Base-by-base conservation (phyloP, 2,888 invertebrate species). In the Adineta ricciae region DNA sequence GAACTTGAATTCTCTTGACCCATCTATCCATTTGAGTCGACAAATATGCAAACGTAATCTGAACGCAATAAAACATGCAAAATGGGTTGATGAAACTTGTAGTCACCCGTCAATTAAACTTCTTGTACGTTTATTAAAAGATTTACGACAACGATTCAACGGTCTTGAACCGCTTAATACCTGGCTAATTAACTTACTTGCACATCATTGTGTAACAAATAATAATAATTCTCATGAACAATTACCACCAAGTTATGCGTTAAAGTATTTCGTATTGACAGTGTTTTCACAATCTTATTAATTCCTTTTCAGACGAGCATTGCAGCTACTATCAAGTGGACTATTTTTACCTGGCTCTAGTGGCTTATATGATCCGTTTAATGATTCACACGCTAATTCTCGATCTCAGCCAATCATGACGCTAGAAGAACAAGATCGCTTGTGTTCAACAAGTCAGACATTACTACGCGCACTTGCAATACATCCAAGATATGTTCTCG, bases 31-130 rank as follows among this genome's bases (percentile, higher is more conserved):
- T 89, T 90, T 94, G 88, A 93, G 93, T 86, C 92, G 92, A 27
- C 93, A 93, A 89, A 92, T 94, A 78, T 94, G 96, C 92, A 94
- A 94, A 90, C 94, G 95, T 85, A 96, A 97, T 90, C 91, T 97
- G 88, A 95, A 96, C 0, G 96, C 97, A 0, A 96, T 98, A 87
- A 93, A 97, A 46, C 98, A 98, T 91, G 95, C 96, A 86, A 93
- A 96, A 49, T 99, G 98, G 98, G 97, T 97, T 90, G 97, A 97
- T 89, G 97, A 97, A 90, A 96, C 97, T 89, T 96, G 96, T 0
- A 96, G 95, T 89, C 97, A 97, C 90, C 96, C 97, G 9, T 96
- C 89, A 88, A 89, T 87, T 84, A 97, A 97, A 92, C 95, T 95
- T 11, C 91, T 99, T 24, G 96, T 98, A 88, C 93, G 98, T 2